Conservation (phyloP, 1,140 invertebrate species). For the Frieseomelitta varia region DNA sequence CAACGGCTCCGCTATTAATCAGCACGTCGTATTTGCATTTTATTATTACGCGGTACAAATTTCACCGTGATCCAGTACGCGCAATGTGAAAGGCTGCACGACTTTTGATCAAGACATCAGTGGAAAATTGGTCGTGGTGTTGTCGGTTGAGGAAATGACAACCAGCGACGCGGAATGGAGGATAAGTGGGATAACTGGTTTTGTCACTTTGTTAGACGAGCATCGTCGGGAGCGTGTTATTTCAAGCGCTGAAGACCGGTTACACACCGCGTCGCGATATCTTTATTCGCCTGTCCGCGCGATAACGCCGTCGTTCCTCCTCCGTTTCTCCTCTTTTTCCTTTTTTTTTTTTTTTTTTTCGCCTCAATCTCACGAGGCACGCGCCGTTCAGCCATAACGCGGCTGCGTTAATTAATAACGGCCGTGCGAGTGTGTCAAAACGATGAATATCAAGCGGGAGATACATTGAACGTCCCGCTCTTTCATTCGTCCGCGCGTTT, state of each 20-base stretch:
- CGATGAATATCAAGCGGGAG: neutral
- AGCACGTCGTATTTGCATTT: constrained; percentile 34
- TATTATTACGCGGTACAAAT: constrained; percentile 21
- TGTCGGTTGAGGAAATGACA: constrained; percentile 4
- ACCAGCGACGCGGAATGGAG: neutral
- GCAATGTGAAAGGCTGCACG: constrained; percentile 1
- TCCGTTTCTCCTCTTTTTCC: neutral
- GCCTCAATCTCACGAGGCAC: neutral
- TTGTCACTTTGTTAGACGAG: constrained; percentile 49
- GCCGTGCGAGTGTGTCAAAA: neutral
- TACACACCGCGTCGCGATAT: constrained; percentile 21
- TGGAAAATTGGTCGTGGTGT: constrained; percentile 43
- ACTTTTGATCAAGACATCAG: constrained; percentile 54
- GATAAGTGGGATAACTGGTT: constrained; percentile 54
- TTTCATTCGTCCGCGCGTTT: neutral
- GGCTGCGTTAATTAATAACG: constrained; percentile 4
- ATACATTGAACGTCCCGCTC: neutral
- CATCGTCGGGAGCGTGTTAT: constrained; percentile 10
- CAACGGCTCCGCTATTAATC: neutral
- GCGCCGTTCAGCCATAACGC: neutral
- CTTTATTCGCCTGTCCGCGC: constrained; percentile 27
- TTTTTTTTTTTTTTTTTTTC: neutral
- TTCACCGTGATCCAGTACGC: neutral
- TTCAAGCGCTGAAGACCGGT: constrained; percentile 11
- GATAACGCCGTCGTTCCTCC: neutral